phyloP scores from a whole-genome alignment of 2,797 vertebrate species.

The Clarias fuscus region DNA sequence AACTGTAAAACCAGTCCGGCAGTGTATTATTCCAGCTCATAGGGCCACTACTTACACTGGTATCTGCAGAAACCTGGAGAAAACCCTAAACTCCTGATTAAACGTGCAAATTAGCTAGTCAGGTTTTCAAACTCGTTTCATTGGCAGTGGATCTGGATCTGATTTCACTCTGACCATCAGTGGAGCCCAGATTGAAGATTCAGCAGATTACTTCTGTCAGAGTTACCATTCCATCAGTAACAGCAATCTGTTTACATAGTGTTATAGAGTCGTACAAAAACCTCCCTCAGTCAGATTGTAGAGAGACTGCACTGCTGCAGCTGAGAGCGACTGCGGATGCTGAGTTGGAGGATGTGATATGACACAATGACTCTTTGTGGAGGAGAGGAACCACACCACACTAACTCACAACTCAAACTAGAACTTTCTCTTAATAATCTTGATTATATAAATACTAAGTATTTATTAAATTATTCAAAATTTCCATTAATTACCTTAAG shows the following conservation, averaged over 20 bases:
- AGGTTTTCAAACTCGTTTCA: slow-evolving; percentile 21
- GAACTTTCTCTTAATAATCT: no score
- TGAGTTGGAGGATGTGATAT: slow-evolving; percentile 24
- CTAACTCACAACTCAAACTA: neutral
- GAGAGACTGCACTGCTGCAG: slow-evolving; percentile 34
- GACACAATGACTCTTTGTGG: neutral
- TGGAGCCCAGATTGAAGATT: slow-evolving; percentile 18
- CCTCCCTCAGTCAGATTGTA: slow-evolving; percentile 32
- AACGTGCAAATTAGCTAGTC: neutral
- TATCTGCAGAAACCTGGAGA: slow-evolving; percentile 18
- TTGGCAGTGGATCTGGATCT: slow-evolving; percentile 24
- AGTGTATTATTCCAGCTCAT: neutral
- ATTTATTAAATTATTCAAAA: no score
- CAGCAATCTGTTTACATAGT: neutral
- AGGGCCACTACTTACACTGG: slow-evolving; percentile 8
- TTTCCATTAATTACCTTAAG: no score
- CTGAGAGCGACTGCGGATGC: no score
- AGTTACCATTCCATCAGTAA: neutral
- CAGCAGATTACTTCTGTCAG: slow-evolving; percentile 30
- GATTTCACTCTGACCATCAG: slow-evolving; percentile 27
- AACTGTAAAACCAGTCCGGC: neutral
- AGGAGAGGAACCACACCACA: slow-evolving; percentile 1
- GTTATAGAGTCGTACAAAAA: slow-evolving; percentile 34
- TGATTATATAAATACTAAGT: no score
- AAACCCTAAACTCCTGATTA: slow-evolving; percentile 28